These are phyloP conservation scores for Procambarus virginalis DNA, from an alignment of 1,140 invertebrate genomes.

Conservation along the genomic window DNA sequence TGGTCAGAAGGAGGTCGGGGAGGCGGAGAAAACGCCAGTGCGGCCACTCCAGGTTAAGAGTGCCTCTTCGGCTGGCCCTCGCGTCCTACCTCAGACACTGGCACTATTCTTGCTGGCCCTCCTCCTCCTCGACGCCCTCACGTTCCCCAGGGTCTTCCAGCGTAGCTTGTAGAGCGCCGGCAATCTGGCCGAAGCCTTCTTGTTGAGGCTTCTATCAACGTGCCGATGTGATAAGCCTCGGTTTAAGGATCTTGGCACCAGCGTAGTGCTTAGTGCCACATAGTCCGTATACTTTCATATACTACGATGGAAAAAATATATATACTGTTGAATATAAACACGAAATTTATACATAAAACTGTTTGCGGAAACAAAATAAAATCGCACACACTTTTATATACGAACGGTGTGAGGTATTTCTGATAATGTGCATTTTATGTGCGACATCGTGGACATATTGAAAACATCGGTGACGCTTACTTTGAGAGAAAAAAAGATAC, in stretches of 20 bases:
- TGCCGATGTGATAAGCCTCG: not conserved
- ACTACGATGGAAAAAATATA: not conserved
- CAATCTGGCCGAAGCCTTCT: not conserved
- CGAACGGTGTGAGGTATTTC: not conserved
- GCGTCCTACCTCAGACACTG: conserved; percentile 45
- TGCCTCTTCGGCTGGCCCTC: conserved; percentile 64
- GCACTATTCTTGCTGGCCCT: conserved; percentile 37
- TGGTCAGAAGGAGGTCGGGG: conserved; percentile 16
- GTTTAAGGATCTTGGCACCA: not conserved
- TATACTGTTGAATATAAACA: not conserved
- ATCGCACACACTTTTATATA: not conserved
- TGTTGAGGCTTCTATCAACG: not conserved
- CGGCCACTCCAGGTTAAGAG: conserved; percentile 59
- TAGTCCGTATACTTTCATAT: conserved; percentile 3
- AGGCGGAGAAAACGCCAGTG: conserved; percentile 59
- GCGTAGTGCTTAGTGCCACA: conserved; percentile 4
- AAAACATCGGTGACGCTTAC: not conserved
- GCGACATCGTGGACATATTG: not conserved
- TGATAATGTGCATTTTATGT: not conserved
- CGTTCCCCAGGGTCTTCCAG: conserved; percentile 53
- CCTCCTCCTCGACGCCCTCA: conserved; percentile 31
- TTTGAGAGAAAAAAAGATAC: not conserved
- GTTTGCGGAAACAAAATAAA: not conserved
- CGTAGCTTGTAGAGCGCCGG: conserved; percentile 35
- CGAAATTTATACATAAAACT: not conserved